Evolutionary conservation across 2,797 vertebrate genomes (phyloP).

Genomic region (Pelochelys cantorii): DNA sequence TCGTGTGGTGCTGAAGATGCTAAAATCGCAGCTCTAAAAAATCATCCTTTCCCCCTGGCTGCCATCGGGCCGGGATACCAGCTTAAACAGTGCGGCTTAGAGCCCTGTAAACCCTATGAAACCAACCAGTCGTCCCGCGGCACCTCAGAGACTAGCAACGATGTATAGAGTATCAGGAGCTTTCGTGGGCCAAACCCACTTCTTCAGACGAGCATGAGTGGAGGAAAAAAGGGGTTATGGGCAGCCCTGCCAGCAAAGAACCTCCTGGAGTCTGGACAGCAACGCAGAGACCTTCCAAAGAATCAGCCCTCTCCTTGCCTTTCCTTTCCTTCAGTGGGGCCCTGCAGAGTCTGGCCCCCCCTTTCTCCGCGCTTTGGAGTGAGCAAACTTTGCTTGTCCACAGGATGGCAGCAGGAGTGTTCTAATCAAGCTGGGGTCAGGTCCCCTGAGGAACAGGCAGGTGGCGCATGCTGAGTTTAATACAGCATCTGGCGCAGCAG

Average conservation of each 20-base stretch:
- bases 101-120: too few relatives aligned
- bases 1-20: too few relatives aligned
- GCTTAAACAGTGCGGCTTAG: too few relatives aligned
- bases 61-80: too few relatives aligned
- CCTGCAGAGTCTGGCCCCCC: neutral
- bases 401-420: neutral
- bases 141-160: too few relatives aligned
- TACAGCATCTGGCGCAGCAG: neutral
- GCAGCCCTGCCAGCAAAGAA: neutral
- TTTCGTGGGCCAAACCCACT: too few relatives aligned
- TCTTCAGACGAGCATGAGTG: too few relatives aligned
- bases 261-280: neutral
- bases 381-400: neutral
- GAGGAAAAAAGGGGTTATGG: too few relatives aligned
- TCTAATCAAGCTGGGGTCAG: neutral
- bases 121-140: too few relatives aligned
- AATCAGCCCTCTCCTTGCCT: neutral
- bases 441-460: neutral
- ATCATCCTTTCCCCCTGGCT: too few relatives aligned
- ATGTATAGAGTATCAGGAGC: too few relatives aligned
- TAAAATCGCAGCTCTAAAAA: too few relatives aligned
- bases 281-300: neutral
- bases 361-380: neutral
- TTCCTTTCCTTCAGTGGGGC: neutral
- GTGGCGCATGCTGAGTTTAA: neutral